These are phyloP conservation scores for Dioctria linearis DNA, from an alignment of 2,888 invertebrate species.

Conservation along the genomic window DNA sequence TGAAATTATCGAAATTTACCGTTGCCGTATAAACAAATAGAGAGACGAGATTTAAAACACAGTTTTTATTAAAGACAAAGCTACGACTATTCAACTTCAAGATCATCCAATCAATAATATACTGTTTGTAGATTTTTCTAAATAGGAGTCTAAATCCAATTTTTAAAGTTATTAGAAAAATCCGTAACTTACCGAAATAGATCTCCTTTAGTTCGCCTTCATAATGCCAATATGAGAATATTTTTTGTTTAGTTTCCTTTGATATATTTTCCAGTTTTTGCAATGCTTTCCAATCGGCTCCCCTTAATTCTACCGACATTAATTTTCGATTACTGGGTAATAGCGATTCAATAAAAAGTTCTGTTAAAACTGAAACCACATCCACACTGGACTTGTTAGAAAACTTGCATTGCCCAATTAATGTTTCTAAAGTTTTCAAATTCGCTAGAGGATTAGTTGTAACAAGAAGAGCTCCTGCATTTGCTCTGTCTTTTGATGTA, in stretches of 20 bases:
- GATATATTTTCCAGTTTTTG: constrained; percentile 67
- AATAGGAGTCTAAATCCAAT: too few species aligned
- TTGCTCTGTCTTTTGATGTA: constrained; percentile 70
- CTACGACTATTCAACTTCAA: too few species aligned
- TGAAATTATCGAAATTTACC: too few species aligned
- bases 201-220: constrained; percentile 89
- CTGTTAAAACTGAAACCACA: constrained; percentile 66
- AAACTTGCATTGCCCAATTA: constrained; percentile 67
- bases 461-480: constrained; percentile 69
- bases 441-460: constrained; percentile 70
- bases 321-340: constrained; percentile 69
- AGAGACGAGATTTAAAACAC: too few species aligned
- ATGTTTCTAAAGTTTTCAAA: constrained; percentile 66
- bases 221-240: constrained; percentile 87
- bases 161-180: neutral
- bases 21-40: too few species aligned
- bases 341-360: constrained; percentile 68
- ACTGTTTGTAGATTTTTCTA: too few species aligned
- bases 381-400: constrained; percentile 69
- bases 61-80: too few species aligned
- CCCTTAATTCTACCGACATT: constrained; percentile 66
- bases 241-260: constrained; percentile 77
- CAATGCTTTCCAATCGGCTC: constrained; percentile 68
- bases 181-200: constrained; percentile 75
- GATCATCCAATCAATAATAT: too few species aligned